A percentile compares a stretch with the other conserved stretches of the same genome.
Conservation (phyloP, 2,888 invertebrate species). For the Bugula neritina region DNA sequence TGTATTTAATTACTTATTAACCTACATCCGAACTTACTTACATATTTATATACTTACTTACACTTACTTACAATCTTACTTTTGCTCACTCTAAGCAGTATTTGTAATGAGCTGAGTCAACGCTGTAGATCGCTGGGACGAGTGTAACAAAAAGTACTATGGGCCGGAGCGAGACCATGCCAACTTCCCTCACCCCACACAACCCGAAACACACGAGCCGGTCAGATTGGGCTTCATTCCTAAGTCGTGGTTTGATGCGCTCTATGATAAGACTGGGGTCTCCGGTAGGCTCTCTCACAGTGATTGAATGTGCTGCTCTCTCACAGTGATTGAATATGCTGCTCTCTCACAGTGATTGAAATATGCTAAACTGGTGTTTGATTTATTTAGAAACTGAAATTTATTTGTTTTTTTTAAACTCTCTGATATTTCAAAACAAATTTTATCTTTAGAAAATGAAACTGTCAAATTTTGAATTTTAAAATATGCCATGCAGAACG, state of each 20-base stretch:
- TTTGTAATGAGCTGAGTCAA: too few species aligned
- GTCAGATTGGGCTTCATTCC: conserved; percentile 85
- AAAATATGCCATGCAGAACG: too few species aligned
- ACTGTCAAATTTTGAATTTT: too few species aligned
- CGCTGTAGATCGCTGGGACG: conserved; percentile 33
- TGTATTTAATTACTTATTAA: background rate
- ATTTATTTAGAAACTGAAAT: too few species aligned
- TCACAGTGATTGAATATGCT: too few species aligned
- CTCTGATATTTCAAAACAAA: too few species aligned
- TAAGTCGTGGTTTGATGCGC: conserved; percentile 89
- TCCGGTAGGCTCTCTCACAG: conserved; percentile 55
- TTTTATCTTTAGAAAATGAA: too few species aligned
- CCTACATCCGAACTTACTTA: background rate
- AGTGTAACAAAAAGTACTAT: conserved; percentile 46
- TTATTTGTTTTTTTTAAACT: too few species aligned
- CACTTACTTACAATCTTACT: background rate
- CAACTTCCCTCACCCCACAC: conserved; percentile 69
- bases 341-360: background rate
- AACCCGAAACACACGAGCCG: conserved; percentile 65
- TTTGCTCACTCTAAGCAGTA: too few species aligned
- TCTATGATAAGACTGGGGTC: conserved; percentile 86
- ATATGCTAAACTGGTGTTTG: too few species aligned
- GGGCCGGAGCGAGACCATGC: conserved; percentile 65
- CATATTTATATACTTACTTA: background rate
- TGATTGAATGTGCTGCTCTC: too few species aligned